These are phyloP conservation scores for Luffia ferchaultella DNA, from an alignment of 2,888 invertebrate species.

Conservation along the genomic window DNA sequence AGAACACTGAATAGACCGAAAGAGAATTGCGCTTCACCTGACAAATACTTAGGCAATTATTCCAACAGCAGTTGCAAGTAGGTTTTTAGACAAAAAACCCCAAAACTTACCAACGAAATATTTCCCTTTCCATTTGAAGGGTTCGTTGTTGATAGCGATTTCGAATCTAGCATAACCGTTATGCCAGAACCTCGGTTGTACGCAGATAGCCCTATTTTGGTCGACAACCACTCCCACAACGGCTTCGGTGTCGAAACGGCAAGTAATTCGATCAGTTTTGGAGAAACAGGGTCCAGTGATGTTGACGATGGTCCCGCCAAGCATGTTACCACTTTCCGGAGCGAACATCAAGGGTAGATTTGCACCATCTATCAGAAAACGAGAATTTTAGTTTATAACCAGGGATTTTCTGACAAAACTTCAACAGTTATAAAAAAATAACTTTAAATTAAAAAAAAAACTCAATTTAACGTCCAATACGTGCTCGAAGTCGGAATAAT, in stretches of 20 bases:
- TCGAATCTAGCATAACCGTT: conserved; percentile 90
- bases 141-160: conserved; percentile 82
- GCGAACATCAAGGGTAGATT: conserved; percentile 86
- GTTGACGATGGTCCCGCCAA: conserved; percentile 95
- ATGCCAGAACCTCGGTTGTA: conserved; percentile 86
- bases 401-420: neutral
- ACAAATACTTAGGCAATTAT: no score
- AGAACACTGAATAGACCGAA: no score
- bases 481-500: neutral
- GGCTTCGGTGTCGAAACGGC: conserved; percentile 84
- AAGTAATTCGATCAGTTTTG: conserved; percentile 76
- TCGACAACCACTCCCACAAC: conserved; percentile 81
- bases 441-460: neutral
- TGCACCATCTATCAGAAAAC: conserved; percentile 70
- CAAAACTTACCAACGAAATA: conserved; percentile 84
- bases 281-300: conserved; percentile 96
- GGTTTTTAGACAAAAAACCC: no score
- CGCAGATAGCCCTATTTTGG: conserved; percentile 85
- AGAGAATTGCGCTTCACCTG: no score
- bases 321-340: conserved; percentile 96
- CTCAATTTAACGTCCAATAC: neutral
- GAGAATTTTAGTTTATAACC: neutral
- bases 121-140: conserved; percentile 89
- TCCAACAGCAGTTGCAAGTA: no score
- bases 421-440: neutral